A percentile compares a stretch with the other conserved stretches of the same genome.
Conservation (phyloP, 2,888 invertebrate species). For the Perdita meconis region DNA sequence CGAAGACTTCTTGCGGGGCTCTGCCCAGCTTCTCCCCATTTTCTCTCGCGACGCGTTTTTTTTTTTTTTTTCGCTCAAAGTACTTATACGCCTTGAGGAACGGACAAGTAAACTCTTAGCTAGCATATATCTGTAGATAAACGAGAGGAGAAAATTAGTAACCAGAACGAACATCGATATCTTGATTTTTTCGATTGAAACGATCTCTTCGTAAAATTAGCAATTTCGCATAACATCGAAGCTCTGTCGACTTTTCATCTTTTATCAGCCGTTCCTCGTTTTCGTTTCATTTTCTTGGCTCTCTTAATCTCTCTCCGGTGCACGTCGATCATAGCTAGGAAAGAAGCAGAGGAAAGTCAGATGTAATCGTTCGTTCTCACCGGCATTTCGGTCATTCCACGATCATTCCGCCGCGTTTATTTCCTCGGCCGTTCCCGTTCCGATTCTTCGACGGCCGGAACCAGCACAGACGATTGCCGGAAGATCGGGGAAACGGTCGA, state of each 20-base stretch:
- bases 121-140: not conserved
- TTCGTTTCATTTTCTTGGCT: too few relatives aligned
- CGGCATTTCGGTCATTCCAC: slow-evolving; percentile 58
- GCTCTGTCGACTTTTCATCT: too few relatives aligned
- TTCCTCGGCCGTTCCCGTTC: slow-evolving; percentile 6
- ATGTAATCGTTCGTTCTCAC: slow-evolving; percentile 30
- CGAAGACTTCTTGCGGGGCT: slow-evolving; percentile 4
- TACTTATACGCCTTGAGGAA: slow-evolving; percentile 39
- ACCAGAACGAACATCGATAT: not conserved
- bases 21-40: slow-evolving; percentile 15
- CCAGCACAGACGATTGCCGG: slow-evolving; percentile 18
- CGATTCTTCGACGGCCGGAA: not conserved
- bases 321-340: not conserved
- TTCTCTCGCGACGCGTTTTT: slow-evolving; percentile 10
- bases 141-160: not conserved
- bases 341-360: not conserved
- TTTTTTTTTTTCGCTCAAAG: slow-evolving; percentile 45
- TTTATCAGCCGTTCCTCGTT: not conserved
- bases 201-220: not conserved
- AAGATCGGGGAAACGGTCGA: slow-evolving; percentile 22
- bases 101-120: slow-evolving; percentile 23
- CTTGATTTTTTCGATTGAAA: not conserved
- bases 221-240: too few relatives aligned
- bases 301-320: not conserved
- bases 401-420: slow-evolving; percentile 56